Evolutionary conservation across 2,113 vertebrate genomes (phyloP), one percentile per base, ranked within the genome.

Genomic region (Grallaria varia): DNA sequence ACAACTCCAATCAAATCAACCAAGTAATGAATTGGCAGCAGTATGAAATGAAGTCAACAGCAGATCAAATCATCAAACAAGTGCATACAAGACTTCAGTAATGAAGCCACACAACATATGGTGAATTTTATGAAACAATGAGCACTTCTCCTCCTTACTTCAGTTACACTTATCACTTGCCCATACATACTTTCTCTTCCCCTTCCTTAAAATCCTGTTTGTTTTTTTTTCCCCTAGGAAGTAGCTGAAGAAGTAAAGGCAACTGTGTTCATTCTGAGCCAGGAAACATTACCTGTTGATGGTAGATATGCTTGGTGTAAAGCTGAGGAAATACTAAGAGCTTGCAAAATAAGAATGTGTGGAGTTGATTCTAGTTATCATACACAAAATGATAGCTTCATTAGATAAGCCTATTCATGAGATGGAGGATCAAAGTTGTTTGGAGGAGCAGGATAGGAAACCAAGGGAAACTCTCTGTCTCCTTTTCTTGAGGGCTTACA

Each of bases 51-150:
- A 78, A 91, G 69, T 84, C 77, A 91, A 40, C 60, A 94, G 40
- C 68, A 62, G 84, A 91, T 81, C 64, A 93, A 89, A 89, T 77
- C 45, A 84, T 84, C 87, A 81, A 89, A 76, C 33, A 49, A 83
- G 37, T 7, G 2, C 68, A 60, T 50, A 42, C 7, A 66, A 77
- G 50, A 58, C 62, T 56, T 67, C 49, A 56, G 21, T 86, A 86
- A 86, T 81, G 42, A 87, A 92, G 71, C 74, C 56, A 72, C 33
- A 39, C 39, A 87, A 63, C 56, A 58, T 87, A 89, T 66, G 77
- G 90, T 6, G 13, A 58, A 58, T 87, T 91, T 89, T 73, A 62
- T 89, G 50, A 93, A 74, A 94, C 73, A 89, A 67, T 91, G 76
- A 84, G 42, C 42, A 37, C 28, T 84, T 55, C n/a, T 81, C 19